Evolutionary conservation across 2,113 vertebrate species (phyloP).

Genomic region (Catharus fuscescens): DNA sequence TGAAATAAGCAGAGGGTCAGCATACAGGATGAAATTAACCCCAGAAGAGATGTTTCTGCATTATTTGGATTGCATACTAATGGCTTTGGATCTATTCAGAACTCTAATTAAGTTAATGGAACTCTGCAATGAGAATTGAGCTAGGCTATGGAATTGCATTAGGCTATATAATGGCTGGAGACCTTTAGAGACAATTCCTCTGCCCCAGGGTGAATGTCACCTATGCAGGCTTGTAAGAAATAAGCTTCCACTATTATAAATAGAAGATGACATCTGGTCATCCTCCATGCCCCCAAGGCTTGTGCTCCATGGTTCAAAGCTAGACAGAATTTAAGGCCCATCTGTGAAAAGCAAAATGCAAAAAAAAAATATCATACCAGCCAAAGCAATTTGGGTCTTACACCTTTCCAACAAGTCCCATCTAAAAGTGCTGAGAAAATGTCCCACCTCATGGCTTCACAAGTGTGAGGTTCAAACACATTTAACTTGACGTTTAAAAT

Average conservation of each 20-base stretch:
- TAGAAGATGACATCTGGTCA: constrained; percentile 28
- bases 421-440: constrained; percentile 61
- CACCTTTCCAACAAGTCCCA: constrained; percentile 48
- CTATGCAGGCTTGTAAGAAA: constrained; percentile 52
- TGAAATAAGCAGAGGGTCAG: constrained; percentile 40
- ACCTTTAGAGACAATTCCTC: constrained; percentile 27
- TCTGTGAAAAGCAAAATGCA: constrained; percentile 62
- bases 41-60: constrained; percentile 11
- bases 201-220: constrained; percentile 48
- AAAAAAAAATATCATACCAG: constrained; percentile 10
- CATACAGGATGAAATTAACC: constrained; percentile 48
- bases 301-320: constrained; percentile 66
- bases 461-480: constrained; percentile 61
- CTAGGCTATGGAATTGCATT: constrained; percentile 1
- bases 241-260: constrained; percentile 37
- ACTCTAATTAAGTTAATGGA: constrained; percentile 42
- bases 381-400: constrained; percentile 58
- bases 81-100: constrained; percentile 56
- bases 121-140: constrained; percentile 6
- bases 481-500: constrained; percentile 40
- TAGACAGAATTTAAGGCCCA: constrained; percentile 67
- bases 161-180: constrained; percentile 26
- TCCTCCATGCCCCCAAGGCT: constrained; percentile 57
- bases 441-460: constrained; percentile 63
- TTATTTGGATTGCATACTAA: constrained; percentile 49